Conservation (phyloP, 2,888 invertebrate genomes). For the Drosophila lutescens region DNA sequence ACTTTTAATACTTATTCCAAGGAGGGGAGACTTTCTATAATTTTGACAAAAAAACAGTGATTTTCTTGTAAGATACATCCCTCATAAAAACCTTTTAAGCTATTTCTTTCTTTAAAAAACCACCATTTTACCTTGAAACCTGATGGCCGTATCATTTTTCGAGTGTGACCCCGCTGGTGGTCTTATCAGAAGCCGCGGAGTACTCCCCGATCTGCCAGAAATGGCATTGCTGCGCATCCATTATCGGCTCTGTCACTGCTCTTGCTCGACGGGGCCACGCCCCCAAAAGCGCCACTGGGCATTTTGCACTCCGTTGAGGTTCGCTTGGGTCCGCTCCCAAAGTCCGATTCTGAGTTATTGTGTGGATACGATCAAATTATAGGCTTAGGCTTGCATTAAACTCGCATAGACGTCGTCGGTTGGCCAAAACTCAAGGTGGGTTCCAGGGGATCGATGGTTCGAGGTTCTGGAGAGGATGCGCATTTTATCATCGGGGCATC, state of each 20-base stretch:
- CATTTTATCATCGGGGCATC: constrained; percentile 61
- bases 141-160: background rate
- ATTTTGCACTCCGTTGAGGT: constrained; percentile 54
- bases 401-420: constrained; percentile 69
- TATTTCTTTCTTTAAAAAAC: too few species aligned
- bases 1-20: too few species aligned
- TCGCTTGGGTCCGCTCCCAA: background rate
- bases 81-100: too few species aligned
- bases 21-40: too few species aligned
- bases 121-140: too few species aligned
- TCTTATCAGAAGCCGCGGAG: constrained; percentile 84
- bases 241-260: constrained; percentile 63
- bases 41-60: too few species aligned
- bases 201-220: constrained; percentile 77
- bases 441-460: background rate
- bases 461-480: constrained; percentile 41
- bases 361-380: constrained; percentile 80
- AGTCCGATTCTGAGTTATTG: constrained; percentile 67
- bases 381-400: constrained; percentile 76
- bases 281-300: constrained; percentile 69
- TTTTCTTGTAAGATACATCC: too few species aligned
- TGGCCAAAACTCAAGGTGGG: constrained; percentile 4
- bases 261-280: constrained; percentile 54
- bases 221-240: constrained; percentile 76
- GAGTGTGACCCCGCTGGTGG: constrained; percentile 69